A percentile compares a stretch with the other conserved stretches of the same genome.
These are phyloP conservation scores for Bellardia pandia DNA, from an alignment of 2,888 invertebrate species.

Conservation along the genomic window DNA sequence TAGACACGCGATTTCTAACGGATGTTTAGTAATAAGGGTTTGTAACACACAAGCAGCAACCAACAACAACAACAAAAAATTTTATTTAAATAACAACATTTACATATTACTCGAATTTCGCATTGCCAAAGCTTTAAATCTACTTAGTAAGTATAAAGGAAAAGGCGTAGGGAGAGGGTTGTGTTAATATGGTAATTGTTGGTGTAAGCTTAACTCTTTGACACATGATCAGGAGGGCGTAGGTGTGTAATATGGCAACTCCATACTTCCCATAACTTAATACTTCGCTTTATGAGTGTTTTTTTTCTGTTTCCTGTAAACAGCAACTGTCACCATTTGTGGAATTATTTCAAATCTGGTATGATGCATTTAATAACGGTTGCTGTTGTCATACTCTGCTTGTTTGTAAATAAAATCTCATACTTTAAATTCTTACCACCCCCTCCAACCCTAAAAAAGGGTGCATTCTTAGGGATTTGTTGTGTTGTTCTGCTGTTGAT, in stretches of 20 bases:
- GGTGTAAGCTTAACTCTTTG: conserved; percentile 73
- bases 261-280: not conserved
- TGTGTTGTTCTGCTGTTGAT: conserved; percentile 7
- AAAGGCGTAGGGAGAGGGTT: conserved; percentile 3
- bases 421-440: not conserved
- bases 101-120: conserved; percentile 56
- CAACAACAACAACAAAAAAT: conserved; percentile 5
- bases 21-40: conserved; percentile 73
- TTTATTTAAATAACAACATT: conserved; percentile 46
- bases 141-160: not conserved
- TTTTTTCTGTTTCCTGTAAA: not conserved
- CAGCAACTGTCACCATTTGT: conserved; percentile 49
- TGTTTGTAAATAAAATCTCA: conserved; percentile 34
- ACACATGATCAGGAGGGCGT: conserved; percentile 58
- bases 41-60: conserved; percentile 34
- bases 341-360: conserved; percentile 42
- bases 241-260: conserved; percentile 49
- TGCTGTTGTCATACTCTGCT: conserved; percentile 28
- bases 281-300: not conserved
- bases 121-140: conserved; percentile 18
- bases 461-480: conserved; percentile 44
- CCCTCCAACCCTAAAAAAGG: not conserved
- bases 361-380: conserved; percentile 66
- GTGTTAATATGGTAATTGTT: conserved; percentile 70
- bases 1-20: conserved; percentile 76